Evolutionary conservation across 2,113 vertebrate genomes (phyloP), one percentile per base, ranked within the genome.

Genomic region (Apteryx owenii): DNA sequence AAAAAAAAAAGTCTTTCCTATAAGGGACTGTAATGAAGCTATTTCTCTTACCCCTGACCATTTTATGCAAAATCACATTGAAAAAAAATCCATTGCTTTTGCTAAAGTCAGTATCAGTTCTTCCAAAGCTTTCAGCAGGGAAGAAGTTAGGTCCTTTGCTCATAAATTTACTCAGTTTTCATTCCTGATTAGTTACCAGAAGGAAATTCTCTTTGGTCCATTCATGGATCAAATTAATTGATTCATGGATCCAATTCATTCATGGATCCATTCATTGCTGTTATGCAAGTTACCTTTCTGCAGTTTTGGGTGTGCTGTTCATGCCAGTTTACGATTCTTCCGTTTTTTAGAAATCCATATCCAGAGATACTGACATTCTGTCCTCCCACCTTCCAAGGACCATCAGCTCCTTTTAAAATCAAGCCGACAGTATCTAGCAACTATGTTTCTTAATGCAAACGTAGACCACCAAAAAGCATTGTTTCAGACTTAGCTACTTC

Each of bases 351-450:
- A 9, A 77, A 66, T 3, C 61, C 36, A 50, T 40, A 31, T 17
- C 16, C 21, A 14, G 1, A 36, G 26, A 4, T 18, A 3, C 26
- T 7, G 58, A 6, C 61, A 23, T 14, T 3, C 13, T 36, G 20
- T 7, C 7, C 33, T 36, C 6, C 13, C 17, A 31, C 2, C 3
- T 20, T 21, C 44, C 13, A 3, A 23, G 36, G 12, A 29, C 10
- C 3, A 5, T 51, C 16, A 20, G 11, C 78, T 42, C 17, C 36
- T n/a, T 15, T 40, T 33, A 29, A 38, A 62, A 40, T 2, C 26
- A 13, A 1, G 0, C 10, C 5, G 58, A 4, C 42, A 4, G 9
- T 1, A 0, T 10, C 19, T 28, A 7, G 10, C 13, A 22, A 6
- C 23, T 3, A 25, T 9, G 3, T 29, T 62, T 1, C 15, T 9